These are phyloP conservation scores for Apeltes quadracus DNA, from an alignment of 2,113 vertebrate species.

Conservation along the genomic window DNA sequence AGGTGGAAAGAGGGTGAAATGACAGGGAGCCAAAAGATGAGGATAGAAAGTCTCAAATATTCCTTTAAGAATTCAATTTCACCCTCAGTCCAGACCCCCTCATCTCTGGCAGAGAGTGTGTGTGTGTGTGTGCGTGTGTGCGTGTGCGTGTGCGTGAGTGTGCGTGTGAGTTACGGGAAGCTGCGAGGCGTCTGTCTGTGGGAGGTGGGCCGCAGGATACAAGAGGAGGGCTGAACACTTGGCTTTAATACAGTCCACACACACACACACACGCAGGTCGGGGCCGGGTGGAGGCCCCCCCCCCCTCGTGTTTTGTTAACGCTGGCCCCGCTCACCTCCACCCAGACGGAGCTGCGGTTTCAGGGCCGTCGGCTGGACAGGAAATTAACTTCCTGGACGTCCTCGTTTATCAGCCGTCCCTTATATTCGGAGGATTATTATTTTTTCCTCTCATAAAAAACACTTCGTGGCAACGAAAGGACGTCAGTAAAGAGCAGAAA, in stretches of 20 bases:
- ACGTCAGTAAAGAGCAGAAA: neutral
- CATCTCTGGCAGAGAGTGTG: slow-evolving; percentile 28
- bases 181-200: too few relatives aligned
- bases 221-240: too few relatives aligned
- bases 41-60: slow-evolving; percentile 53
- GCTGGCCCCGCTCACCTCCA: slow-evolving; percentile 42
- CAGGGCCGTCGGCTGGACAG: neutral
- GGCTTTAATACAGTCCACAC: neutral
- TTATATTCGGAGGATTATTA: slow-evolving; percentile 2
- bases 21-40: slow-evolving; percentile 44
- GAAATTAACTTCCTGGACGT: slow-evolving; percentile 40
- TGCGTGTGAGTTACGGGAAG: too few relatives aligned
- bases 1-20: slow-evolving; percentile 44
- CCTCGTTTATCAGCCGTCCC: neutral
- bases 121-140: slow-evolving; percentile 1
- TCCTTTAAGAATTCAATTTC: slow-evolving; percentile 56
- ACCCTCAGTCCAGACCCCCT: slow-evolving; percentile 34
- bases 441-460: neutral
- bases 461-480: neutral
- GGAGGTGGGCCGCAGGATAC: too few relatives aligned
- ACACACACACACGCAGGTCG: slow-evolving; percentile 49
- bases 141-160: neutral
- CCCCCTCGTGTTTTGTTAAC: slow-evolving; percentile 38
- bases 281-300: slow-evolving; percentile 27
- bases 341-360: slow-evolving; percentile 28